Percentiles rank a stretch among this genome's conserved stretches.
These are phyloP conservation scores for Sebastes schlegelii DNA, from an alignment of 2,113 vertebrate species.

Conservation along the genomic window DNA sequence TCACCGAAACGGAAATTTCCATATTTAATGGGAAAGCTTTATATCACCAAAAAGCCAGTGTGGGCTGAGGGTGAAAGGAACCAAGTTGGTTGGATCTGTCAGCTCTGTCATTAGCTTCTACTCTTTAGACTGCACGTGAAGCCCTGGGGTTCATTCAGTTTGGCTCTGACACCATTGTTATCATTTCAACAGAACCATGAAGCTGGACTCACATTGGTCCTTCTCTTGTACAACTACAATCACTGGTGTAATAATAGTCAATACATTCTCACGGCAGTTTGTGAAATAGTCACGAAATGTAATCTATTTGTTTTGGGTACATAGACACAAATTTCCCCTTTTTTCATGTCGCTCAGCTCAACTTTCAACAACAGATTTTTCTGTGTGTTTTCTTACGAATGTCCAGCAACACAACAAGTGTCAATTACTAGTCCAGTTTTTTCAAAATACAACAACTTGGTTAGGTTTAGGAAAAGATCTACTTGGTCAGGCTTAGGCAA, in stretches of 20 bases:
- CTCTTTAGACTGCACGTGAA: slow-evolving; percentile 44
- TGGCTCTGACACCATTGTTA: slow-evolving; percentile 58
- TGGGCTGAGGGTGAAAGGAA: slow-evolving; percentile 71
- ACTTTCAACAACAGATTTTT: no score
- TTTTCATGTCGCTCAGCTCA: no score
- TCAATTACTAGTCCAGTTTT: no score
- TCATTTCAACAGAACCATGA: slow-evolving; percentile 29
- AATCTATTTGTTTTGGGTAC: no score
- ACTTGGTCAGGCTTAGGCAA: no score
- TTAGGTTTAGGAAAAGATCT: no score
- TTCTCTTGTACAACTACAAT: slow-evolving; percentile 2
- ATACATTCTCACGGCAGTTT: no score
- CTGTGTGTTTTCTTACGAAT: no score
- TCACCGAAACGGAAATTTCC: slow-evolving; percentile 94
- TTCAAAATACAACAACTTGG: no score
- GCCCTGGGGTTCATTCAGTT: slow-evolving; percentile 50
- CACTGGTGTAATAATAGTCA: background rate
- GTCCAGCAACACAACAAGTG: no score
- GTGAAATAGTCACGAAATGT: no score
- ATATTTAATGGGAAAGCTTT: slow-evolving; percentile 96
- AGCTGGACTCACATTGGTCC: slow-evolving; percentile 28
- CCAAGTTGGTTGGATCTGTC: slow-evolving; percentile 66
- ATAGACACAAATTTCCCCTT: no score
- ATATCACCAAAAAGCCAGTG: slow-evolving; percentile 87
- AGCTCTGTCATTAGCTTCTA: slow-evolving; percentile 67